A percentile compares a stretch with the other conserved stretches of the same genome.
These are phyloP conservation scores for Dallia pectoralis DNA, from an alignment of 2,797 vertebrate species.

Conservation along the genomic window DNA sequence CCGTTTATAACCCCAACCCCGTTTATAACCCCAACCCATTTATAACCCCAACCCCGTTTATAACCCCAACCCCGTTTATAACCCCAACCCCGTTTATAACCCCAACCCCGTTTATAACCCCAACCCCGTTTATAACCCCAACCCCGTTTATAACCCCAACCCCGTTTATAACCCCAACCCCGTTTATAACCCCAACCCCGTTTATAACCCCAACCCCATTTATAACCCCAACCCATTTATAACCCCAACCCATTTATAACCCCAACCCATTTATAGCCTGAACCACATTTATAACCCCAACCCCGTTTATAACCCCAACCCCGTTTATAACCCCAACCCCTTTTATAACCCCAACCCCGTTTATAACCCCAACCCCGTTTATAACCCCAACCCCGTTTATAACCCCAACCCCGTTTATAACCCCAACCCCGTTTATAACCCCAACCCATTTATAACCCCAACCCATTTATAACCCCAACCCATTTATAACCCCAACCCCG, in stretches of 20 bases:
- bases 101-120: not conserved
- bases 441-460: not conserved
- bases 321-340: too few relatives aligned
- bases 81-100: not conserved
- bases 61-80: not conserved
- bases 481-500: not conserved
- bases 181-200: not conserved
- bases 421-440: not conserved
- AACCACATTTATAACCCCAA: too few relatives aligned
- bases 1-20: not conserved
- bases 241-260: not conserved
- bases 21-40: too few relatives aligned
- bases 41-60: not conserved
- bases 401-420: not conserved
- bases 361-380: too few relatives aligned
- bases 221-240: not conserved
- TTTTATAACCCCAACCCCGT: not conserved
- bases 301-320: not conserved
- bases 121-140: too few relatives aligned
- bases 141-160: not conserved
- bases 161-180: too few relatives aligned
- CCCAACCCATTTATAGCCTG: too few relatives aligned
- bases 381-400: not conserved
- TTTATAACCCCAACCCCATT: too few relatives aligned
- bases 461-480: too few relatives aligned